These are phyloP conservation scores for Sebastes itinus DNA, from an alignment of 2,797 vertebrate genomes.

Conservation along the genomic window DNA sequence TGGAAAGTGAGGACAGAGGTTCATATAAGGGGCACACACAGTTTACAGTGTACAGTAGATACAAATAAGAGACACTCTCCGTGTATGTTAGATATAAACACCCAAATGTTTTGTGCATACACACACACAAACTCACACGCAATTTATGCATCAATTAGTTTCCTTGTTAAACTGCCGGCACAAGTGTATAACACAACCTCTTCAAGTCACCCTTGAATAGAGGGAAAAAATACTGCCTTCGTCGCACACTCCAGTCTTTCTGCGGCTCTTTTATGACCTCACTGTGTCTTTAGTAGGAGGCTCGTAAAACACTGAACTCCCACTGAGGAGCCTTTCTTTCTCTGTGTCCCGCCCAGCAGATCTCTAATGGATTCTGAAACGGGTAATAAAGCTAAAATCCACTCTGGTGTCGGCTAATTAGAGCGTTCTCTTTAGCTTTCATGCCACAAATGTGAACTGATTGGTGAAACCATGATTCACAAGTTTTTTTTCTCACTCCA, in stretches of 20 bases:
- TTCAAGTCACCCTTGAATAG: slow-evolving; percentile 41
- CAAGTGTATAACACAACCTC: slow-evolving; percentile 19
- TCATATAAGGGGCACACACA: background rate
- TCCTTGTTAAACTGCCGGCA: slow-evolving; percentile 29
- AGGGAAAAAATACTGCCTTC: slow-evolving; percentile 38
- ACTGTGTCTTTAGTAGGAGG: slow-evolving; percentile 29
- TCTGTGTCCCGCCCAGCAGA: background rate
- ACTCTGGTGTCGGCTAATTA: background rate
- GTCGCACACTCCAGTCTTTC: slow-evolving; percentile 7
- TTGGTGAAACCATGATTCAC: background rate
- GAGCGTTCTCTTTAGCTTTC: background rate
- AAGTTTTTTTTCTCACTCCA: background rate
- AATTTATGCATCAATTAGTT: slow-evolving; percentile 11
- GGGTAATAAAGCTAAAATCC: background rate
- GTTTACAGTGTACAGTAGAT: background rate
- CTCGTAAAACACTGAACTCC: slow-evolving; percentile 52
- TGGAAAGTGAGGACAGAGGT: background rate
- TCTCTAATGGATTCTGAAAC: slow-evolving; percentile 38
- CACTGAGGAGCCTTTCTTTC: slow-evolving; percentile 21
- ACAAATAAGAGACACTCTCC: background rate
- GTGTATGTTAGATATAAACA: slow-evolving; percentile 9
- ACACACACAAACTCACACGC: background rate
- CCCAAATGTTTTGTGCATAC: background rate
- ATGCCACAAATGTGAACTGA: background rate
- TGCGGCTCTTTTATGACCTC: slow-evolving; percentile 48